Base-by-base conservation (phyloP, 2,888 invertebrate species). In the Parapristionchus giblindavisi region DNA sequence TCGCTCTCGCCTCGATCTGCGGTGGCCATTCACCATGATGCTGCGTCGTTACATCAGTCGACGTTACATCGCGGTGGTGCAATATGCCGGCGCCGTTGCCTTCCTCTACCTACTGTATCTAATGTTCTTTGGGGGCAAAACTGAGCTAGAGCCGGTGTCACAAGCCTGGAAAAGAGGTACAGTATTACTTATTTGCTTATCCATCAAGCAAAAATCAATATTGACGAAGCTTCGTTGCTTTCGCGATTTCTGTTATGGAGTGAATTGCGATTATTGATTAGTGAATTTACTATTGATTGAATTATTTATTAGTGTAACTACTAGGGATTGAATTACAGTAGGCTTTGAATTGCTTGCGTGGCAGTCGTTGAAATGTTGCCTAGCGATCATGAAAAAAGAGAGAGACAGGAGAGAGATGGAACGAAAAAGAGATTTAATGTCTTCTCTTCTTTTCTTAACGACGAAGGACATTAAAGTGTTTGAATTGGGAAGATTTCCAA, bases 11-110 rank as follows among this genome's bases (percentile, higher is more conserved):
- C 43, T 17, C 63, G 63, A 17, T 61, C 61, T 36, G 40, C 38
- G 17, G 63, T 65, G 43, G 63, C 43, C 27, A 43, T 65, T 43
- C 43, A 65, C 43, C 63, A 79, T 83, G 83, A 77, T 79, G 51
- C 77, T 80, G 40, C 77, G 77, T 77, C 81, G 83, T 40, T 80
- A 77, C 56, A 52, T 80, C 32, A 79, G 77, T 58, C 77, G 80
- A 29, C 76, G 78, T 38, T 78, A 80, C 72, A 77, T 81, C 54
- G 76, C 78, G 74, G 75, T 83, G 8, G 56, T 77, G 24, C 81
- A 83, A 51, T 83, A 83, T 60, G 48, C 79, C 21, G 75, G 75
- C 4, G 76, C 78, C 32, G 74, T 81, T 38, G 54, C 77, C 11
- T 70, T 76, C 14, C 71, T 83, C 1, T 83, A 83, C 71, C 73